phyloP scores from a whole-genome alignment of 92 coral and sea anemone genomes.

The Parazoanthus swiftii region DNA sequence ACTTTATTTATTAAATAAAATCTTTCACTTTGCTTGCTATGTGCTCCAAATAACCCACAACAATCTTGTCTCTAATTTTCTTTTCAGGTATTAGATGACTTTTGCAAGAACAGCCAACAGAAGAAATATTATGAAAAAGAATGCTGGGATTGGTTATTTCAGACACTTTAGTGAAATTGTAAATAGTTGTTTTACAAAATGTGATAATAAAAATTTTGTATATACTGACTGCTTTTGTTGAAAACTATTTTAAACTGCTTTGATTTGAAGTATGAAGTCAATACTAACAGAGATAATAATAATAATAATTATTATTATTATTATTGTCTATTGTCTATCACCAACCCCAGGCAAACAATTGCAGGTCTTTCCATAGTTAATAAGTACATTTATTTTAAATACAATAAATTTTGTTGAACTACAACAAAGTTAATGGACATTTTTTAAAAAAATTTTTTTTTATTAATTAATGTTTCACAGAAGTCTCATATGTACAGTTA shows the following conservation, averaged over 20 bases:
- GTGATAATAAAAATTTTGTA: constrained; percentile 24
- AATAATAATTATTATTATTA: too few relatives aligned
- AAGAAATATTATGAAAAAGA: constrained; percentile 1
- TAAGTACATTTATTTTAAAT: too few relatives aligned
- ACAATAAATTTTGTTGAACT: too few relatives aligned
- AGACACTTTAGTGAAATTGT: constrained; percentile 14
- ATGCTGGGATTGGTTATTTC: not conserved
- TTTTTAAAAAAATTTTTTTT: too few relatives aligned
- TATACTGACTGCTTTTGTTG: not conserved
- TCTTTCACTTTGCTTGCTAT: not conserved
- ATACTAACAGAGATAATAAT: too few relatives aligned
- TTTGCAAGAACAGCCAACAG: not conserved
- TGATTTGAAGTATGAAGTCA: too few relatives aligned
- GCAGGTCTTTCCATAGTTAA: too few relatives aligned
- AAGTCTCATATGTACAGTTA: too few relatives aligned
- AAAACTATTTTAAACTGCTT: not conserved
- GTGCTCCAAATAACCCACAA: not conserved
- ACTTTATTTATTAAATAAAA: not conserved
- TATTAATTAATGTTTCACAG: too few relatives aligned
- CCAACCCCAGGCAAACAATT: too few relatives aligned
- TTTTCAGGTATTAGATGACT: constrained; percentile 28
- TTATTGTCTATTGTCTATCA: too few relatives aligned
- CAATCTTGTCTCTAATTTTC: not conserved
- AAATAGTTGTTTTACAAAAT: constrained; percentile 26
- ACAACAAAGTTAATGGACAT: too few relatives aligned